phyloP scores from a whole-genome alignment of 1,140 invertebrate genomes.

The Euura lappo region DNA sequence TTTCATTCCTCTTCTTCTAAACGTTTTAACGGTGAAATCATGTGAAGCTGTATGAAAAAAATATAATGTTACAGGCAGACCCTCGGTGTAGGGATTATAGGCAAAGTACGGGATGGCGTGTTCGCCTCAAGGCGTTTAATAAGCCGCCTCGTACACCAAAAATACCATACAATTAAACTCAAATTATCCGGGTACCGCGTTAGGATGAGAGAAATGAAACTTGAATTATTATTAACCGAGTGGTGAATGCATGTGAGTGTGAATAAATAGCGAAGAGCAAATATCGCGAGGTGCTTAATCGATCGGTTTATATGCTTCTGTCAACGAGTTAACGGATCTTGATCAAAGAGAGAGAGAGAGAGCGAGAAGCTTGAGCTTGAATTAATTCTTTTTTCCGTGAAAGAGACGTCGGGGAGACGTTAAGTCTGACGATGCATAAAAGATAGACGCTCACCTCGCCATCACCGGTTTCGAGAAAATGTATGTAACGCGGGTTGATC shows the following conservation, averaged over 20 bases:
- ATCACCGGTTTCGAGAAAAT: too few relatives aligned
- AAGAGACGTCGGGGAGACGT: neutral
- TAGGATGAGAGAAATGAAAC: neutral
- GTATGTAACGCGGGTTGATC: too few relatives aligned
- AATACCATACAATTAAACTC: slow-evolving; percentile 56
- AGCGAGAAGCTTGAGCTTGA: too few relatives aligned
- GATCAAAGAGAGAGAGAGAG: too few relatives aligned
- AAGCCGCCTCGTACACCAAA: slow-evolving; percentile 42
- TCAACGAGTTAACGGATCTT: too few relatives aligned
- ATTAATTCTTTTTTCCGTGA: too few relatives aligned
- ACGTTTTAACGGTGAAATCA: neutral
- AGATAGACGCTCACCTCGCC: neutral
- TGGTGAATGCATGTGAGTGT: neutral
- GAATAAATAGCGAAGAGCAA: neutral
- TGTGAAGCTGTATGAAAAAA: neutral
- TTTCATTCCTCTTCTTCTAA: neutral
- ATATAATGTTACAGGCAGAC: neutral
- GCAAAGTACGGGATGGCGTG: slow-evolving; percentile 38
- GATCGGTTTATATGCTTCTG: too few relatives aligned
- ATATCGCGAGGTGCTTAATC: neutral
- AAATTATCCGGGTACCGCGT: slow-evolving; percentile 41
- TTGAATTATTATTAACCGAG: too few relatives aligned
- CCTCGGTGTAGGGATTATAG: neutral
- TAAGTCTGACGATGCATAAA: neutral
- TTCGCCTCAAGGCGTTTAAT: slow-evolving; percentile 48